Base-by-base conservation (phyloP, 2,888 invertebrate genomes). In the Caenorhabditis drosophilae region DNA sequence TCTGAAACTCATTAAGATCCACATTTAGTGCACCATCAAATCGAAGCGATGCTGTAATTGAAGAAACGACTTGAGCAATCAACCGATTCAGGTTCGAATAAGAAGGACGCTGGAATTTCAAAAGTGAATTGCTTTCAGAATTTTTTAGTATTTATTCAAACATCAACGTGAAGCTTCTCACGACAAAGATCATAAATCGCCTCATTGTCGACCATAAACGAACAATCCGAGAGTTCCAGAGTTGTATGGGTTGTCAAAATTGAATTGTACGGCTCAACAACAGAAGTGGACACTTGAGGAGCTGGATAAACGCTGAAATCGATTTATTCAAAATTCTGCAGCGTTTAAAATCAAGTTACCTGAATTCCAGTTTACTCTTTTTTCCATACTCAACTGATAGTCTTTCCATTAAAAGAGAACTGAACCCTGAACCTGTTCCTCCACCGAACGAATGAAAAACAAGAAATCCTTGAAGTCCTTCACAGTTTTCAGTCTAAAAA, bases 181-280 rank as follows among this genome's bases (percentile, higher is more conserved):
- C 91, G 88, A 85, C 93, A 93, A 76, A 94, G 92, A 81, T 93
- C 92, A 84, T 93, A 92, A 79, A 93, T 87, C 31, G 93, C 93
- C 84, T 94, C 93, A 80, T 94, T 93, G 87, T 93, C 93, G 38
- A 92, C 86, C 86, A 94, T 94, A 87, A 95, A 95, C 48, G 93
- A 93, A 86, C 94, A 94, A 87, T 93, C 93, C 0, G 92, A 92
- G 86, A 93, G 93, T 86, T 94, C 93, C 63, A 87, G 76, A 62
- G 94, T 94, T 52, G 94, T 94, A 87, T 95, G 94, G 67, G 94
- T 94, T 84, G 93, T 93, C 82, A 94, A 76, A 52, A 95, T 93
- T 0, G 93, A 93, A 87, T 95, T 95, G 90, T 95, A 95, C 0
- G 93, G 93, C 84, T 94, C 93, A 40, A 93, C 93, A 12, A 94